Evolutionary conservation across 1,140 invertebrate genomes (phyloP).

Genomic region (Aphaenogaster rudis): DNA sequence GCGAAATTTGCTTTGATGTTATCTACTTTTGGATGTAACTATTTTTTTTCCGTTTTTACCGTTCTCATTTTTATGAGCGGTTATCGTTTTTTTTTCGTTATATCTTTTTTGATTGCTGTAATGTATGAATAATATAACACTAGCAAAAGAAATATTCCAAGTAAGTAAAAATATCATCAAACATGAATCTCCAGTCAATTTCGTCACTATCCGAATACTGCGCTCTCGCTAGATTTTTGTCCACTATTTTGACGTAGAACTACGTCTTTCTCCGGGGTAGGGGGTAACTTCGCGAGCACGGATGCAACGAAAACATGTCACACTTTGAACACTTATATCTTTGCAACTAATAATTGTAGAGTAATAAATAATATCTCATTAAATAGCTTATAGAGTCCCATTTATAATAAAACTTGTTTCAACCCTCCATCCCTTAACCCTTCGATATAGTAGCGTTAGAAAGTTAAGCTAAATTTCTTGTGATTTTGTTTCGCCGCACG

Average conservation of each 20-base stretch:
- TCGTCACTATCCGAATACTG: constrained; percentile 95
- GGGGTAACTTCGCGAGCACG: too few species aligned
- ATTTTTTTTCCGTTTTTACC: not conserved
- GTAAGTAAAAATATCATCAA: constrained; percentile 98
- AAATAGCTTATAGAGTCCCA: too few species aligned
- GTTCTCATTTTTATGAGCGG: not conserved
- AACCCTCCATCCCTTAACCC: too few species aligned
- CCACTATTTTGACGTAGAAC: constrained; percentile 92
- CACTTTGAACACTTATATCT: too few species aligned
- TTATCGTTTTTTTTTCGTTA: constrained; percentile 7
- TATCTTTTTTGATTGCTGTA: constrained; percentile 90
- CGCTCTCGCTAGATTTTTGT: constrained; percentile 92
- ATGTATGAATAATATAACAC: constrained; percentile 95
- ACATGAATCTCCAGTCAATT: constrained; percentile 97
- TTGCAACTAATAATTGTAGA: too few species aligned
- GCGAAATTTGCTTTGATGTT: not conserved
- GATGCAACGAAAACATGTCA: too few species aligned
- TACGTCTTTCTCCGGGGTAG: too few species aligned
- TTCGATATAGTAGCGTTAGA: too few species aligned
- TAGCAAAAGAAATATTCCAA: constrained; percentile 95
- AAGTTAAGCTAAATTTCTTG: too few species aligned
- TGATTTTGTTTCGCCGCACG: too few species aligned
- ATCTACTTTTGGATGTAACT: not conserved
- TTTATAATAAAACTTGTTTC: too few species aligned
- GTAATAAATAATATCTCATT: too few species aligned